These are phyloP conservation scores for Cephus pygmeus DNA, from an alignment of 2,888 invertebrate genomes.

Conservation along the genomic window DNA sequence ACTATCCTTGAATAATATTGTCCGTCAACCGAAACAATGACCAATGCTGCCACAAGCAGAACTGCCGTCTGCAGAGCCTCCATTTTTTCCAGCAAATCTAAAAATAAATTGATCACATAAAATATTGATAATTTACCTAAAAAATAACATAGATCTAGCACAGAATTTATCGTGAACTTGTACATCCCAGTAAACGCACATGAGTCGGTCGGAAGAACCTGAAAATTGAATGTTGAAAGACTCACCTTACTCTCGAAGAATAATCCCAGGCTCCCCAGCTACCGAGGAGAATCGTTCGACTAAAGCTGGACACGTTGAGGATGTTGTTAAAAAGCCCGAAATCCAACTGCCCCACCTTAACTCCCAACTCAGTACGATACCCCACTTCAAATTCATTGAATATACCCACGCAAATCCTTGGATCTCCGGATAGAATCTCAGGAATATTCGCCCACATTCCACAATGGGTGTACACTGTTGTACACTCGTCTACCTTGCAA, in stretches of 20 bases:
- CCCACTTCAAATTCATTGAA: slow-evolving; percentile 35
- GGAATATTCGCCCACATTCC: slow-evolving; percentile 31
- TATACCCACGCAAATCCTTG: slow-evolving; percentile 48
- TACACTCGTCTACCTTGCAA: slow-evolving; percentile 17
- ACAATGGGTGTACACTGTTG: slow-evolving; percentile 1
- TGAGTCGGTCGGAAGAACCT: too few species aligned
- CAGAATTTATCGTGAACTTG: too few species aligned
- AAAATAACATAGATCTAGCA: too few species aligned
- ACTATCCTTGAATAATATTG: slow-evolving; percentile 29
- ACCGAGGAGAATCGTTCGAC: slow-evolving; percentile 32
- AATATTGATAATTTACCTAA: too few species aligned
- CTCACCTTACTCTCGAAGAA: slow-evolving; percentile 7
- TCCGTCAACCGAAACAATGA: slow-evolving; percentile 24
- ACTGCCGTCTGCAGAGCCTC: slow-evolving; percentile 37
- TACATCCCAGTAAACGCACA: too few species aligned
- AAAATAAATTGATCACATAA: neutral
- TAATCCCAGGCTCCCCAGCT: slow-evolving; percentile 18
- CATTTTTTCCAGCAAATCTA: slow-evolving; percentile 31
- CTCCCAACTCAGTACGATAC: neutral
- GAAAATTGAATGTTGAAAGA: too few species aligned
- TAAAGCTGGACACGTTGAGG: slow-evolving; percentile 20
- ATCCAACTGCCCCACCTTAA: slow-evolving; percentile 24
- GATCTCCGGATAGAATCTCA: slow-evolving; percentile 1
- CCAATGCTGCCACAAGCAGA: slow-evolving; percentile 40
- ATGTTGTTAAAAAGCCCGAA: slow-evolving; percentile 23